Base-by-base conservation (phyloP, 2,113 vertebrate genomes). In the Ictidomys tridecemlineatus region DNA sequence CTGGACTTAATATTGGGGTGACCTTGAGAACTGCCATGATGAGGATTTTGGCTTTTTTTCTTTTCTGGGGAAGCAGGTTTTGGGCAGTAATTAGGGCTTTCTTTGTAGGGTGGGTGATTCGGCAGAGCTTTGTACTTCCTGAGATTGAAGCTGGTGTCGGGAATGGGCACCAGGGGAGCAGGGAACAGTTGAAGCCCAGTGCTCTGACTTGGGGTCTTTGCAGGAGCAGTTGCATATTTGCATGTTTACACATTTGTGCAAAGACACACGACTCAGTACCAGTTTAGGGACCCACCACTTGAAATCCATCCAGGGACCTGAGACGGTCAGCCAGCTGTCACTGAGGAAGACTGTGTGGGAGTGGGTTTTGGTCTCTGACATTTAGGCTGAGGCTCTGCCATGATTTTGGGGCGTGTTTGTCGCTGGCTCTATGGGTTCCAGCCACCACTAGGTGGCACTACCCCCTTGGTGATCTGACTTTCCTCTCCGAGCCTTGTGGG, bases 371-470 rank as follows among this genome's bases (percentile, higher is more conserved):
- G 28, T 37, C 8, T 39, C 22, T 95, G 12, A n/a, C 6, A 28
- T 80, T 84, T 1, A 1, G 42, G 65, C 24, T 5, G 10, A 28
- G 4, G 53, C 1, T 0, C 5, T 42, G 53, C 5, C 9, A 1
- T 65, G 2, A 28, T 69, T 24, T 58, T 80, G 70, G 39, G 61
- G 5, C 22, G 2, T 7, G 67, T 53, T 0, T 17, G 51, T 56
- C 30, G 24, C 9, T 0, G 65, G 26, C n/a, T 39, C 28, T 7
- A 0, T 78, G 69, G 61, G 70, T 58, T 89, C 39, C 26, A 32
- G 78, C 70, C 11, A n/a, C 96, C 97, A 83, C 85, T 93, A 96
- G 98, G 95, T 95, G 93, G 96, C 85, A 18, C 56, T n/a, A 42
- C 10, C 14, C 32, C 17, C 73, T 51, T 16, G 34, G 24, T 28